phyloP scores from a whole-genome alignment of 2,888 invertebrate genomes.

The Augochlorella aurata region DNA sequence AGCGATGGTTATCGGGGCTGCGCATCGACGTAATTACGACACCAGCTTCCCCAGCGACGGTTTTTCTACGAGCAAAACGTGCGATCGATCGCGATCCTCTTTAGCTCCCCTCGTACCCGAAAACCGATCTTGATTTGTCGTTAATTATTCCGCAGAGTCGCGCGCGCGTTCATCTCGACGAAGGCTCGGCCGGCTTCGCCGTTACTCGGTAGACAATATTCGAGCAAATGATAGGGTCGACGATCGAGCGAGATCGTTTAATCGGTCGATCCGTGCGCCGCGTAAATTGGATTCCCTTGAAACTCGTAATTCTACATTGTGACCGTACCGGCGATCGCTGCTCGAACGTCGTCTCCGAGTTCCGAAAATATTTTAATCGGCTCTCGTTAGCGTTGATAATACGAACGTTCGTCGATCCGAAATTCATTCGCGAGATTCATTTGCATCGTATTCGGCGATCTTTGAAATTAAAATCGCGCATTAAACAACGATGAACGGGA shows the following conservation, averaged over 20 bases:
- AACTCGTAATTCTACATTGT: background rate
- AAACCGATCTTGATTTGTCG: constrained; percentile 34
- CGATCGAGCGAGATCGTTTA: background rate
- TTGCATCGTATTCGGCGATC: too few species aligned
- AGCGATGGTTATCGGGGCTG: constrained; percentile 58
- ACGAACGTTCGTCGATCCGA: too few species aligned
- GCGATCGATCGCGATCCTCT: background rate
- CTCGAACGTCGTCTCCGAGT: background rate
- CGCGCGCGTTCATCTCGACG: background rate
- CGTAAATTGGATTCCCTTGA: background rate
- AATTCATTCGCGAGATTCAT: too few species aligned
- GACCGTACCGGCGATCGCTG: background rate
- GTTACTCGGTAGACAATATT: background rate
- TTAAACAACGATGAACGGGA: too few species aligned
- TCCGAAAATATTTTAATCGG: background rate
- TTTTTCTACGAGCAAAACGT: constrained; percentile 25
- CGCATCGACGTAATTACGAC: constrained; percentile 48
- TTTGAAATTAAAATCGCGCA: too few species aligned
- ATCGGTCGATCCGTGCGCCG: background rate
- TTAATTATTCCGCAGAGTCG: constrained; percentile 26
- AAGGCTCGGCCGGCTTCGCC: constrained; percentile 4
- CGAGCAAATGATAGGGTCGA: background rate
- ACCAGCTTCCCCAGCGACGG: constrained; percentile 3
- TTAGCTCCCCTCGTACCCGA: background rate
- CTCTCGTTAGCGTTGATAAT: too few species aligned